Conservation (phyloP, 2,888 invertebrate species). For the Crioceris asparagi region DNA sequence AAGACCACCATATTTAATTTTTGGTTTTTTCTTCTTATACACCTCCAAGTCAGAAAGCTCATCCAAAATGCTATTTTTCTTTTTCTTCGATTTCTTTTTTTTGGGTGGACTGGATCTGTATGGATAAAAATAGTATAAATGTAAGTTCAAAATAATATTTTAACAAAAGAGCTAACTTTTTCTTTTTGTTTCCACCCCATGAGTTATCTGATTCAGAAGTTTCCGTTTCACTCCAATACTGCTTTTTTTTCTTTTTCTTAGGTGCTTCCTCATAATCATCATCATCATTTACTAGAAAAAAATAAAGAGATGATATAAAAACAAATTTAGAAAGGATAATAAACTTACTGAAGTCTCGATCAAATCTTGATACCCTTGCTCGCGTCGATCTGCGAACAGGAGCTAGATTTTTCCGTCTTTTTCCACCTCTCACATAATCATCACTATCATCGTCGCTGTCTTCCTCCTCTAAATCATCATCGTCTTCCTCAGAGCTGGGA, state of each 20-base stretch:
- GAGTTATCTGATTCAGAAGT: slow-evolving; percentile 51
- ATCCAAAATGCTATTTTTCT: slow-evolving; percentile 22
- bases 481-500: slow-evolving; percentile 29
- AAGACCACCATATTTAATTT: slow-evolving; percentile 47
- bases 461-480: slow-evolving; percentile 45
- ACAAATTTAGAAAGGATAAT: not conserved
- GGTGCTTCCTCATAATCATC: slow-evolving; percentile 41
- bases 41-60: slow-evolving; percentile 15
- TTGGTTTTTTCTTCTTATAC: slow-evolving; percentile 35
- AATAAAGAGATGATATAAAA: not conserved
- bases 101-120: not conserved
- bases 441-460: slow-evolving; percentile 46
- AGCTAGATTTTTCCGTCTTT: slow-evolving; percentile 37
- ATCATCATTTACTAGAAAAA: slow-evolving; percentile 37
- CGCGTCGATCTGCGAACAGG: slow-evolving; percentile 46
- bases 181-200: slow-evolving; percentile 33
- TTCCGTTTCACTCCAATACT: slow-evolving; percentile 46
- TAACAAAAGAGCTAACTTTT: slow-evolving; percentile 16
- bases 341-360: slow-evolving; percentile 43
- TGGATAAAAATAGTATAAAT: not conserved
- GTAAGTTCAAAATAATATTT: not conserved
- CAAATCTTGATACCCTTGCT: slow-evolving; percentile 42
- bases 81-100: slow-evolving; percentile 37
- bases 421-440: slow-evolving; percentile 41
- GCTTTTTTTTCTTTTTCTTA: slow-evolving; percentile 46